A percentile compares a stretch with the other conserved stretches of the same genome.
phyloP scores from a whole-genome alignment of 2,888 invertebrate genomes.

The Ceratothoa steindachneri region DNA sequence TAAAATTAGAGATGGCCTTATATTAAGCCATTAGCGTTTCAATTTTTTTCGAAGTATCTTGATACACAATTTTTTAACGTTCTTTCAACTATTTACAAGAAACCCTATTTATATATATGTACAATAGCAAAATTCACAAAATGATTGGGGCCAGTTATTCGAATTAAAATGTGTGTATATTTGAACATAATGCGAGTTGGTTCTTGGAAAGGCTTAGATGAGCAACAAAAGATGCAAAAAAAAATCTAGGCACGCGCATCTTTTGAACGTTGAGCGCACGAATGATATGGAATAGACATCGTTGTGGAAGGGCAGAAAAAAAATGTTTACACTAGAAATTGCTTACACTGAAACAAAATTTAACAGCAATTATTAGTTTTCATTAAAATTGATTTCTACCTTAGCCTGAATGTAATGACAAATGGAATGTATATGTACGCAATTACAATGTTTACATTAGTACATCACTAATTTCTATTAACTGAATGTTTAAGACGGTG shows the following conservation, averaged over 20 bases:
- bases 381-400: background rate
- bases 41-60: background rate
- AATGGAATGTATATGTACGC: background rate
- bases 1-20: background rate
- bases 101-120: background rate
- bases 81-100: background rate
- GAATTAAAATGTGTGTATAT: background rate
- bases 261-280: no score
- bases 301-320: no score
- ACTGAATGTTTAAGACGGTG: background rate
- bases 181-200: no score
- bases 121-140: background rate
- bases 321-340: no score
- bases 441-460: background rate
- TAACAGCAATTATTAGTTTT: no score
- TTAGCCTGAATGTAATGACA: background rate
- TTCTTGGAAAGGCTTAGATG: no score
- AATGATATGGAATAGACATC: no score
- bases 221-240: no score
- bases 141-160: background rate
- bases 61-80: background rate
- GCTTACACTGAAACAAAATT: no score
- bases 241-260: no score
- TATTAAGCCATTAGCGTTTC: background rate
- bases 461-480: background rate